These are phyloP conservation scores for Drosophila stalkeri DNA, from an alignment of 2,888 invertebrate species.

Conservation along the genomic window DNA sequence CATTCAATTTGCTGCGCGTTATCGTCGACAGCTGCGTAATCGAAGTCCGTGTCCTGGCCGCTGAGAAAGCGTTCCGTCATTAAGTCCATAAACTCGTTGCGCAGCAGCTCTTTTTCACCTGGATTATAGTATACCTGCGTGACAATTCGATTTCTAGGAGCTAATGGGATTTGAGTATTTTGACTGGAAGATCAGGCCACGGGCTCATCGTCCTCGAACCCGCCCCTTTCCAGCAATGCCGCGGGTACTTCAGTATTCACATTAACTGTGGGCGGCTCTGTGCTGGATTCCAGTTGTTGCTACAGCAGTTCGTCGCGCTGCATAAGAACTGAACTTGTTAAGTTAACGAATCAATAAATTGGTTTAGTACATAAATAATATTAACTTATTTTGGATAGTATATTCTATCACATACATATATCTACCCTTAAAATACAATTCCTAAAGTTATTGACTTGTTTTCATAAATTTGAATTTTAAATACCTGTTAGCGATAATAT, in stretches of 20 bases:
- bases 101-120: slow-evolving; percentile 88
- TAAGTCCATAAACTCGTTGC: slow-evolving; percentile 92
- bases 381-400: no score
- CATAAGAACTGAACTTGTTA: slow-evolving; percentile 87
- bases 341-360: no score
- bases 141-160: slow-evolving; percentile 25
- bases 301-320: slow-evolving; percentile 87
- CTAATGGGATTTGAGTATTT: not conserved
- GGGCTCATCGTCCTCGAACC: slow-evolving; percentile 86
- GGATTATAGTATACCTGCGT: slow-evolving; percentile 71
- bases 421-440: no score
- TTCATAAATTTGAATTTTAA: not conserved
- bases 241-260: slow-evolving; percentile 81
- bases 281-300: slow-evolving; percentile 76
- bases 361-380: no score
- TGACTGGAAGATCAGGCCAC: slow-evolving; percentile 75
- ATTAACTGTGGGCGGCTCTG: not conserved
- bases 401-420: no score
- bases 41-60: slow-evolving; percentile 93
- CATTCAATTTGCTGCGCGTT: slow-evolving; percentile 90
- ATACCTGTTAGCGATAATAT: not conserved
- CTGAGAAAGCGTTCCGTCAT: slow-evolving; percentile 94
- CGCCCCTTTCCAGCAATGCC: slow-evolving; percentile 87
- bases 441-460: not conserved
- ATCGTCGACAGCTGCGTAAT: slow-evolving; percentile 92